Conservation (phyloP, 53 echinoderm and acorn worm species). For the Holothuria scabra region DNA sequence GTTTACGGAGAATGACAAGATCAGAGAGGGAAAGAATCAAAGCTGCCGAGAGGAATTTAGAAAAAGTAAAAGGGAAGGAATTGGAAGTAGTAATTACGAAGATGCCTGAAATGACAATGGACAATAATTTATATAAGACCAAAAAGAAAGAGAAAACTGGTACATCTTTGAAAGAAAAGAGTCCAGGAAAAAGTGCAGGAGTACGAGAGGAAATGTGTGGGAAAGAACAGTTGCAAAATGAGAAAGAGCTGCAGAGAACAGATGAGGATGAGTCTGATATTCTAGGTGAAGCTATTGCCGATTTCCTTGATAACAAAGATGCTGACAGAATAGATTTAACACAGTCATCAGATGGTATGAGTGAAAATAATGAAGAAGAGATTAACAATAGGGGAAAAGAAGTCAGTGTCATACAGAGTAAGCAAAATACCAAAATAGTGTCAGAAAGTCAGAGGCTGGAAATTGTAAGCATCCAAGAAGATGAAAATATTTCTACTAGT, state of each 20-base stretch:
- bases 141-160: neutral
- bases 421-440: neutral
- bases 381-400: neutral
- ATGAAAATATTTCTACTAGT: neutral
- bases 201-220: neutral
- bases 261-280: neutral
- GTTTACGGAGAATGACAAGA: neutral
- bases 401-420: neutral
- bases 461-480: neutral
- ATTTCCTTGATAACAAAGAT: slow-evolving; percentile 20
- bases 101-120: neutral
- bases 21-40: neutral
- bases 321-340: neutral
- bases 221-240: neutral
- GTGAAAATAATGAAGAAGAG: no score
- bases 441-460: neutral
- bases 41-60: neutral
- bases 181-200: neutral
- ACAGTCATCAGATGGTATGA: no score
- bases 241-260: neutral
- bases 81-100: neutral
- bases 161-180: neutral
- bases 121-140: neutral
- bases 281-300: neutral
- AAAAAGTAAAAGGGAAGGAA: no score